Base-by-base conservation (phyloP, 2,113 vertebrate species). In the Panurus biarmicus region DNA sequence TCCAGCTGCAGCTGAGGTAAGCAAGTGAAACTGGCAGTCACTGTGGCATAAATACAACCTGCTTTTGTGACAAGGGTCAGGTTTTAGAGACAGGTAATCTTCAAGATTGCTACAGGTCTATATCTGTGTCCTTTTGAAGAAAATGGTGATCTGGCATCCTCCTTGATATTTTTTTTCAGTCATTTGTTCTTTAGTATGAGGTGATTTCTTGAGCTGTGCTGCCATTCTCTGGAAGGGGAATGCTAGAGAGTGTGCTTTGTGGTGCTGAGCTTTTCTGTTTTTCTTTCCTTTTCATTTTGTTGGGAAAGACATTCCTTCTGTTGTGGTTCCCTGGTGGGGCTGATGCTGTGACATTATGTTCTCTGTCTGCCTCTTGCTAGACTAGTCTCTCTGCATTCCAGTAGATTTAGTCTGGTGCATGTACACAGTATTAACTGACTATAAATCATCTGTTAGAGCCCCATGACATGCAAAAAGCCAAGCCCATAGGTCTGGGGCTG, bases 331-430 rank as follows among this genome's bases (percentile, higher is more conserved):
- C 56, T 76, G 54, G 56, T 66, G 88, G 90, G 85, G 87, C 89
- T 82, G 64, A 88, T 94, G 85, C 87, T 79, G 74, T 88, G 94
- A 90, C 85, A 91, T 80, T 94, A n/a, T 70, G 91, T 91, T 95
- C 90, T 94, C 74, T 2, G 31, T 91, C 85, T 93, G 93, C 71
- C 75, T 91, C 78, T 94, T 85, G 94, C 87, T 95, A 80, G 87
- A 91, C 94, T 56, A 80, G 93, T 95, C 91, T 75, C 89, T 83
- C 96, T 48, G 78, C 94, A 95, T 97, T 96, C 96, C 96, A 88
- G 67, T 85, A 95, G 91, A 31, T 95, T 92, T 94, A 91, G 89
- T 87, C 81, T 96, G 85, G 47, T 85, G 75, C 69, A 67, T 76
- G 42, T 87, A 96, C 71, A 57, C 71, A 87, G 58, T 62, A 81